Base-by-base conservation (phyloP, 2,113 vertebrate species). In the Prietella phreatophila region DNA sequence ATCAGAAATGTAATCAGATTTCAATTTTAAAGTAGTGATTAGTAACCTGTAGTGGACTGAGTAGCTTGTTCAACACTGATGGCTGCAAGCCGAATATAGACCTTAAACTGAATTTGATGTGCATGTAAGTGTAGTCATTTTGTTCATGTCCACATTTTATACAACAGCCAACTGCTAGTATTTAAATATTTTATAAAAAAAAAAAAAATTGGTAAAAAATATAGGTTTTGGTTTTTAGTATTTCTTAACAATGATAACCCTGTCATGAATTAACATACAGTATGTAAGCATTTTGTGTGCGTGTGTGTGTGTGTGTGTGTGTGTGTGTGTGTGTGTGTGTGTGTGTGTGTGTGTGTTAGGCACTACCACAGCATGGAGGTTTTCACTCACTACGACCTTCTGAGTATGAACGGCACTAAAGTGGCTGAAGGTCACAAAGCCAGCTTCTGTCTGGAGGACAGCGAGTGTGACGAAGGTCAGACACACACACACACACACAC, bases 301-400 rank as follows among this genome's bases (percentile, higher is more conserved):
- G 36, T 87, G 30, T 75, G 42, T 83, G 86, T 83, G 36, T 90
- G 67, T 69, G 87, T 84, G 30, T 92, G 42, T 83, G 86, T 83
- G 36, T 90, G 67, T 89, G n/a, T 86, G 87, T 82, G 30, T 92
- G 65, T 82, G 53, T 86, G 67, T 81, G 25, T 60, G 7, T 89
- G 36, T 86, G 30, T 75, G 42, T 83, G 86, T 83, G 36, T 90
- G 67, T 69, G 87, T 84, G n/a, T 92, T 73, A 99, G 98, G 92
- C 98, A 99, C 91, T 99, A 97, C 94, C 98, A 99, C 96, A 99
- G 98, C 91, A 99, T 99, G 96, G 98, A 99, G 83, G 97, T 99
- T 0, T 99, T 99, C 90, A 99, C 98, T n/a, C 95, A 98, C 94
- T 99, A 99, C 0, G 98, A 99, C 81, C 92, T 99, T 17, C 39